Conservation (phyloP, 2,797 vertebrate species). For the Sparidentex hasta region DNA sequence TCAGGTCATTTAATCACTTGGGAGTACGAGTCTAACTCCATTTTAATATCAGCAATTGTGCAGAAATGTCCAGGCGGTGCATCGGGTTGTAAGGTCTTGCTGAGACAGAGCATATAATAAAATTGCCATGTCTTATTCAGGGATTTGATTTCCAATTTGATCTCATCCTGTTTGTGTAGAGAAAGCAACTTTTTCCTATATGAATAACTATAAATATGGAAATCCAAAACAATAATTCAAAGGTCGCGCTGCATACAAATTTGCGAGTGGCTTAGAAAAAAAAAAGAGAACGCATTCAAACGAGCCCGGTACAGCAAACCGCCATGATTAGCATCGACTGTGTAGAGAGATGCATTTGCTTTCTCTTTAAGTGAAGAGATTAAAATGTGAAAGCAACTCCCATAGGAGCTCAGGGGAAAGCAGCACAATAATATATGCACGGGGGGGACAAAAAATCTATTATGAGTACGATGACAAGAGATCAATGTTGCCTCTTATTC, state of each 20-base stretch:
- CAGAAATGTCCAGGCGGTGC: constrained; percentile 42
- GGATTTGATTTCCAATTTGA: constrained; percentile 63
- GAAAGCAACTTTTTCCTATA: constrained; percentile 49
- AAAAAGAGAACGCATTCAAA: constrained; percentile 51
- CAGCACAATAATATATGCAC: constrained; percentile 63
- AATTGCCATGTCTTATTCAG: constrained; percentile 56
- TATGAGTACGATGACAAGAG: constrained; percentile 73
- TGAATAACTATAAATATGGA: constrained; percentile 41
- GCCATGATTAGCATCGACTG: constrained; percentile 59
- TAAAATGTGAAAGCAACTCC: constrained; percentile 74
- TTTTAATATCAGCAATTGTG: constrained; percentile 62
- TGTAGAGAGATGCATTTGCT: constrained; percentile 34
- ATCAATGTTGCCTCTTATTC: constrained; percentile 80
- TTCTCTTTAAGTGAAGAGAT: constrained; percentile 67
- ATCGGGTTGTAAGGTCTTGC: constrained; percentile 40
- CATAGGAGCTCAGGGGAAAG: constrained; percentile 42
- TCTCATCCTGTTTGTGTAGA: constrained; percentile 45
- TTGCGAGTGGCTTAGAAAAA: background rate
- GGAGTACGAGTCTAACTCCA: constrained; percentile 32
- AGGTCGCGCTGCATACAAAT: constrained; percentile 49
- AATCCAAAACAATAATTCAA: constrained; percentile 56
- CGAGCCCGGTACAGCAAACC: constrained; percentile 23
- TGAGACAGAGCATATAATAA: constrained; percentile 51
- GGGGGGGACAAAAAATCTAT: constrained; percentile 49
- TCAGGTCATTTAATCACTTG: constrained; percentile 66